Evolutionary conservation across 2,888 invertebrate genomes (phyloP), one percentile per base, ranked within the genome.

Genomic region (Drosophila quasianomalipes): DNA sequence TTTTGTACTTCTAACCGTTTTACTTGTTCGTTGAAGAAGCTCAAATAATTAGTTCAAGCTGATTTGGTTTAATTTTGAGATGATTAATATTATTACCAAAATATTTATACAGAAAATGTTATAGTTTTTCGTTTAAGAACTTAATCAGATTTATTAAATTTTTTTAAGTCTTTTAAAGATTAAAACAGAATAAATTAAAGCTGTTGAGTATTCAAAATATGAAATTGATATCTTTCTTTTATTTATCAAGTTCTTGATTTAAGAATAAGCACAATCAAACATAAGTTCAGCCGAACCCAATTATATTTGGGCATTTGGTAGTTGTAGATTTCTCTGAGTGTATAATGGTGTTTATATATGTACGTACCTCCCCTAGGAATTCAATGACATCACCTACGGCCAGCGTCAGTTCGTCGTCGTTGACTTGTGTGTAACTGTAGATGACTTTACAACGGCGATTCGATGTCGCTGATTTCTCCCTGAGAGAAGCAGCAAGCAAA

Each of bases 401-500:
- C 75, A 99, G 95, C 80, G 96, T 95, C 83, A 99, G 94, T 93
- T 99, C 99, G 94, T 99, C 99, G 71, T 97, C 97, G 93, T 99
- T 98, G 79, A 97, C 97, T 64, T 98, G 98, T 88, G 96, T 96
- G 94, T 99, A 99, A 93, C 97, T 97, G 94, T 97, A 98, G 82
- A 98, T 95, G 59, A 97, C 98, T 92, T 96, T 96, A 93, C 98
- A 97, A 92, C 96, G 95, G 74, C 96, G 95, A 90, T 92, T 94
- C 94, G 76, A 92, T 90, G 92, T 91, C 75, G 88, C 93, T 90
- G 85, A 86, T 90, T 94, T 93, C 81, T 94, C 93, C 87, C 94
- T 94, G 84, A 53, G 79, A 82, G 57, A 59, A 60, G 14, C 37
- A n/a, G 6, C 55, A 10, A 77, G 58, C 39, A 55, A 71, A 39